These are phyloP conservation scores for Cladorhizidae sp. DNA, from an alignment of 37 sponge, comb jelly and placozoan species.

Conservation along the genomic window DNA sequence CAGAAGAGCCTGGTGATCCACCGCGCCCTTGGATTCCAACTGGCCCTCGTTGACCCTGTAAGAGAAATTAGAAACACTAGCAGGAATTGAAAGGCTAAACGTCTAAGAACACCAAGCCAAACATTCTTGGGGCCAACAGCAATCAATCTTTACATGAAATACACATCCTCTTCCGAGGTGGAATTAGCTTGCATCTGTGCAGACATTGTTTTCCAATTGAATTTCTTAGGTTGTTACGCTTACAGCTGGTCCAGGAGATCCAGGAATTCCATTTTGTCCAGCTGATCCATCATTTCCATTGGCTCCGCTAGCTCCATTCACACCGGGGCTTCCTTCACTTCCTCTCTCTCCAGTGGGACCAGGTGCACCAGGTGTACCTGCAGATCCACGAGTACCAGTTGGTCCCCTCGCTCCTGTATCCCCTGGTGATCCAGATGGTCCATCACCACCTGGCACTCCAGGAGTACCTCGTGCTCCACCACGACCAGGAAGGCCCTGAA, in stretches of 20 bases:
- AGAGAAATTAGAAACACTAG: not conserved
- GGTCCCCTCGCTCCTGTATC: constrained; percentile 56
- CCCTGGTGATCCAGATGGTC: constrained; percentile 56
- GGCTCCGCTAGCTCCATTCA: constrained; percentile 9
- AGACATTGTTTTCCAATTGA: too few relatives aligned
- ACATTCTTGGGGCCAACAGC: too few relatives aligned
- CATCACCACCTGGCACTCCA: constrained; percentile 41
- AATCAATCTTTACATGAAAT: too few relatives aligned
- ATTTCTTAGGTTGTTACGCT: constrained; percentile 2
- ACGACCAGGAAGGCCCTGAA: constrained; percentile 57
- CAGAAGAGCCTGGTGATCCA: constrained; percentile 3
- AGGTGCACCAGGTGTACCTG: constrained; percentile 49
- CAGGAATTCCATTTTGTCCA: constrained; percentile 36
- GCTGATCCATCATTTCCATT: constrained; percentile 20
- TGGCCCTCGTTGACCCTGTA: constrained; percentile 18
- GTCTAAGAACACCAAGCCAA: too few relatives aligned
- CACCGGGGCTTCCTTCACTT: constrained; percentile 2
- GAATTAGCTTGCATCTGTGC: too few relatives aligned
- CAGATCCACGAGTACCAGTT: constrained; percentile 42
- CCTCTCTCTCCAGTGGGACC: constrained; percentile 42
- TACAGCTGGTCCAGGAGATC: constrained; percentile 30
- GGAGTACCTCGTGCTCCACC: constrained; percentile 54
- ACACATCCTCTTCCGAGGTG: too few relatives aligned
- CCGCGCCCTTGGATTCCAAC: not conserved
- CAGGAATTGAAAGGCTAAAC: not conserved